Evolutionary conservation across 2,113 vertebrate genomes (phyloP).

Genomic region (Siniperca knerii): DNA sequence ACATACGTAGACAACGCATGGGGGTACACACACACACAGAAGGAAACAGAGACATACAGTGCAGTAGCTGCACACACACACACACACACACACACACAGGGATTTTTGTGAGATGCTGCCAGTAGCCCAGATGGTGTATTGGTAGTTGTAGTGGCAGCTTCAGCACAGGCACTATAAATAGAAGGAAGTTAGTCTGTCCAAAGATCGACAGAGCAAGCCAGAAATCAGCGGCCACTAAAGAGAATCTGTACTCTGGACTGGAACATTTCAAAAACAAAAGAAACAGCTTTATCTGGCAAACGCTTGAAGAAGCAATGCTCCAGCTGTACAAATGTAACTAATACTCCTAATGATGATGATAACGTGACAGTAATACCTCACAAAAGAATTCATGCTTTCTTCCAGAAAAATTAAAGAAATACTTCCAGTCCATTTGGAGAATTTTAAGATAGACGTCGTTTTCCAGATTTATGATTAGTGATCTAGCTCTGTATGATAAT

Average conservation of each 20-base stretch:
- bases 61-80: slow-evolving; percentile 22
- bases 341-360: not conserved
- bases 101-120: slow-evolving; percentile 49
- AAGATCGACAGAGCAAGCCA: not conserved
- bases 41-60: not conserved
- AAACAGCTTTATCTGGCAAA: not conserved
- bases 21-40: not conserved
- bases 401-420: not conserved
- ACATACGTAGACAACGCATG: not conserved
- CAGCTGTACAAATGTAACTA: slow-evolving; percentile 11
- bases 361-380: not conserved
- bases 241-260: not conserved
- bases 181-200: slow-evolving; percentile 43
- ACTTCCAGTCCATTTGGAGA: not conserved
- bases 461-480: not conserved
- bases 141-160: slow-evolving; percentile 47
- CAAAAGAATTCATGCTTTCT: not conserved
- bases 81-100: slow-evolving; percentile 20
- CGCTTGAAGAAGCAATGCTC: not conserved
- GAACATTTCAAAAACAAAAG: not conserved
- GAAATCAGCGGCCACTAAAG: not conserved
- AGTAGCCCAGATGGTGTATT: slow-evolving; percentile 64
- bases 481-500: not conserved
- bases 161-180: slow-evolving; percentile 57
- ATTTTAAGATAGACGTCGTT: not conserved